These are phyloP conservation scores for Florisuga fusca DNA, from an alignment of 2,797 vertebrate genomes.

Conservation along the genomic window DNA sequence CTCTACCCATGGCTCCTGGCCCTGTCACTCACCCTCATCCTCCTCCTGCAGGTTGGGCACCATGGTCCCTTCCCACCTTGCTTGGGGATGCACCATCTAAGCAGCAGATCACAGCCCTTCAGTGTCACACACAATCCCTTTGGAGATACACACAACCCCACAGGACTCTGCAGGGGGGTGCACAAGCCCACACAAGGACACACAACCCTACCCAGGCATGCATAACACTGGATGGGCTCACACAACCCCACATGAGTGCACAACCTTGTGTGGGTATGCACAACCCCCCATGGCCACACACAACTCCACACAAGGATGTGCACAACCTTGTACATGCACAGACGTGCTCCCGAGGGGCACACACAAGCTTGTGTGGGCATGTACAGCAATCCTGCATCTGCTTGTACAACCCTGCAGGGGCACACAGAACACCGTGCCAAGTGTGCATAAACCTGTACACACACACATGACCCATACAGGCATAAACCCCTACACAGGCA, in stretches of 20 bases:
- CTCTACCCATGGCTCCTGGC: no score
- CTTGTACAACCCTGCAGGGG: rapidly evolving
- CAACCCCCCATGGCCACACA: no score
- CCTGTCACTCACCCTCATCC: background rate
- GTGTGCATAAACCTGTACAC: rapidly evolving
- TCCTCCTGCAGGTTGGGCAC: background rate
- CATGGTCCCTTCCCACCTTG: rapidly evolving
- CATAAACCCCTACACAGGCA: background rate
- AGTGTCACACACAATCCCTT: rapidly evolving
- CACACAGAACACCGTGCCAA: rapidly evolving
- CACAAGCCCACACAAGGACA: background rate
- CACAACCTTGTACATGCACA: background rate
- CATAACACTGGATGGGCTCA: rapidly evolving
- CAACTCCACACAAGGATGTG: background rate
- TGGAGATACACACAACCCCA: background rate
- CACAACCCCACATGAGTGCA: background rate
- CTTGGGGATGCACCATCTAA: background rate
- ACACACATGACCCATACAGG: background rate
- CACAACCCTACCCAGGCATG: background rate
- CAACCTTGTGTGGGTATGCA: background rate
- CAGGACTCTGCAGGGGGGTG: rapidly evolving
- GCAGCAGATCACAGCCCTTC: background rate
- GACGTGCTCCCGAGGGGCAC: no score
- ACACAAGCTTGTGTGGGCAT: rapidly evolving
- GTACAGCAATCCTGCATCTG: background rate